Base-by-base conservation (phyloP, 2,797 vertebrate genomes). In the Helostoma temminkii region DNA sequence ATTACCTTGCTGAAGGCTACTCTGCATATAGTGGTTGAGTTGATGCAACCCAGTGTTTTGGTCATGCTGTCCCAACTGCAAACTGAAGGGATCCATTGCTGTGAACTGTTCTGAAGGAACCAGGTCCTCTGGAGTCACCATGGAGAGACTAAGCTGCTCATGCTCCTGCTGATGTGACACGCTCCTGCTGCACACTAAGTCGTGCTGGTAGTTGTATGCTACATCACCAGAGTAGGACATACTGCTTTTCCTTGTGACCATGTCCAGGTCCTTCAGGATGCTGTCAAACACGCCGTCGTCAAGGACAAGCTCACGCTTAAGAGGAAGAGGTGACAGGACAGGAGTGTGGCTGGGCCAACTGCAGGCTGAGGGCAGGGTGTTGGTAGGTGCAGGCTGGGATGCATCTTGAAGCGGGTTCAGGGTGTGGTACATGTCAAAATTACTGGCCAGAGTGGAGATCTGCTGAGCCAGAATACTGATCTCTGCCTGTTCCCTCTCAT, bases 401-500 rank as follows among this genome's bases (percentile, higher is more conserved):
- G 1, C 4, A 3, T 21, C 34, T 18, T 68, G 71, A 18, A 57
- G 30, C 0, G 57, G 68, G 48, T 57, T 78, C 28, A 87, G 66
- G 15, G 41, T 59, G 65, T 74, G 78, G 56, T 86, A 92, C 32
- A 59, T 66, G 69, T 90, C 82, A 19, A 96, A 95, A 82, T 92
- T 95, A 83, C 90, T 94, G 41, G 94, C 94, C 63, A 97, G 79
- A 1, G 93, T 94, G 19, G 92, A 94, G 77, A 96, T 95, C 89
- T 97, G 95, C 37, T 89, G 86, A 2, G 96, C 95, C 68, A 96
- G 81, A 2, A 93, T 83, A 14, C 92, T 92, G 70, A 95, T 93
- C 78, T 93, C 91, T 1, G 26, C 91, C 81, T 78, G 90, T 34
- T 96, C 94, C 48, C 61, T 58, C 73, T 92, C 91, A 0, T 68